A percentile compares a stretch with the other conserved stretches of the same genome.
Conservation (phyloP, 2,113 vertebrate genomes). For the Gallinago media region DNA sequence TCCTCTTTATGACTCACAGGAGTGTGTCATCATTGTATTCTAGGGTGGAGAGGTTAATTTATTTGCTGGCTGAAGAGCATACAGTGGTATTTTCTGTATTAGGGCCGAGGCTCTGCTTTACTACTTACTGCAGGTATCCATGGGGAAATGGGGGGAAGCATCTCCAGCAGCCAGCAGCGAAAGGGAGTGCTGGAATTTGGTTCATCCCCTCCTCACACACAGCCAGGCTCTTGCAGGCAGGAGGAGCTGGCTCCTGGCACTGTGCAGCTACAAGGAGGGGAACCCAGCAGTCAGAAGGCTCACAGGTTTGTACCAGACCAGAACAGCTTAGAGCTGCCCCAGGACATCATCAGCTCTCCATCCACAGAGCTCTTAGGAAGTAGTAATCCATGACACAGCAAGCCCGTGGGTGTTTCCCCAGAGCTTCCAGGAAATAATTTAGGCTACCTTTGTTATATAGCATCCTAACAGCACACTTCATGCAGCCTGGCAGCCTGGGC, state of each 20-base stretch:
- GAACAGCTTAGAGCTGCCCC: background rate
- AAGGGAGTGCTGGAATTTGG: background rate
- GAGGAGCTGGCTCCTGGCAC: background rate
- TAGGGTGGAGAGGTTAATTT: fast-evolving
- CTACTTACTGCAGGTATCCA: background rate
- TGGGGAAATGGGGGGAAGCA: background rate
- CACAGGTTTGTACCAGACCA: background rate
- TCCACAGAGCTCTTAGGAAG: fast-evolving
- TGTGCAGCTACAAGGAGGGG: fast-evolving
- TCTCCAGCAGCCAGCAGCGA: background rate
- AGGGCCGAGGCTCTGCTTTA: background rate
- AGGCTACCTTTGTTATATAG: fast-evolving
- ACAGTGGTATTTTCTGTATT: background rate
- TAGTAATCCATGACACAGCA: background rate
- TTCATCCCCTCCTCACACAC: background rate
- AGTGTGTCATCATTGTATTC: background rate
- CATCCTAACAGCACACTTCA: background rate
- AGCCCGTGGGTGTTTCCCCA: background rate
- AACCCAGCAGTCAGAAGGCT: fast-evolving
- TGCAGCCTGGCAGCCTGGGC: background rate
- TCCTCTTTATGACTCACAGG: background rate
- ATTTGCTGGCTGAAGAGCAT: fast-evolving
- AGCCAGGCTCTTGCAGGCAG: fast-evolving
- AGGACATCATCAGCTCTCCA: fast-evolving
- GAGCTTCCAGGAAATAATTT: background rate